Percentiles rank a stretch among this genome's conserved stretches.
phyloP scores from a whole-genome alignment of 2,113 vertebrate genomes.

The Odontophorus gujanensis region DNA sequence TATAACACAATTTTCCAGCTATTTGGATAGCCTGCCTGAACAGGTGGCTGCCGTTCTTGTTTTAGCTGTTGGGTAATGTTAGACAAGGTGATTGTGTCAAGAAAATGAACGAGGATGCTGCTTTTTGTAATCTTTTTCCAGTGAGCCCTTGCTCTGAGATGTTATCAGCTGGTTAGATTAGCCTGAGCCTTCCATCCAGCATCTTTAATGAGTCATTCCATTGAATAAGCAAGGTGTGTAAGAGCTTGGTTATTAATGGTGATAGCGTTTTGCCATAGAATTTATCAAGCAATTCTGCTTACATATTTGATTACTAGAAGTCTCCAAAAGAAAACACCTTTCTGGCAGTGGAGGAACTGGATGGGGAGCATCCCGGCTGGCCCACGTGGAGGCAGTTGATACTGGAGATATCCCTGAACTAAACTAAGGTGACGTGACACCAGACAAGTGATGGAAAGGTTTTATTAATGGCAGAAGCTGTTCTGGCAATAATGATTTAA shows the following conservation, averaged over 20 bases:
- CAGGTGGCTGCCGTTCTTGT: background rate
- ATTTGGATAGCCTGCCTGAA: background rate
- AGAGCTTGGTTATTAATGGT: background rate
- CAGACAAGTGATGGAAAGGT: too few species aligned
- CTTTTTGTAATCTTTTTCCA: background rate
- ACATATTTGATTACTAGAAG: background rate
- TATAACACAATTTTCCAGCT: background rate
- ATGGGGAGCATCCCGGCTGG: too few species aligned
- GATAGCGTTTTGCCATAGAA: background rate
- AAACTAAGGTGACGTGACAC: too few species aligned
- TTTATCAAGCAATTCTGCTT: background rate
- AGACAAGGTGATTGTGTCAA: background rate
- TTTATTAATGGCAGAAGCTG: too few species aligned
- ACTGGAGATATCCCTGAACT: too few species aligned
- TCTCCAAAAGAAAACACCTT: background rate
- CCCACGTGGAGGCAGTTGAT: too few species aligned
- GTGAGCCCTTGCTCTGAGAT: background rate
- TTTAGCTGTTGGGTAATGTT: background rate
- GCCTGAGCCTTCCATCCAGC: background rate
- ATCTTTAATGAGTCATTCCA: fast-evolving
- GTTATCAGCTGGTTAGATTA: background rate
- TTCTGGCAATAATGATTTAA: too few species aligned
- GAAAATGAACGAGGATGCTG: background rate
- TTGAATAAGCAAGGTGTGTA: background rate
- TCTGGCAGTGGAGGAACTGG: too few species aligned